Evolutionary conservation across 1,140 invertebrate species (phyloP).

Genomic region (Microplitis demolitor): DNA sequence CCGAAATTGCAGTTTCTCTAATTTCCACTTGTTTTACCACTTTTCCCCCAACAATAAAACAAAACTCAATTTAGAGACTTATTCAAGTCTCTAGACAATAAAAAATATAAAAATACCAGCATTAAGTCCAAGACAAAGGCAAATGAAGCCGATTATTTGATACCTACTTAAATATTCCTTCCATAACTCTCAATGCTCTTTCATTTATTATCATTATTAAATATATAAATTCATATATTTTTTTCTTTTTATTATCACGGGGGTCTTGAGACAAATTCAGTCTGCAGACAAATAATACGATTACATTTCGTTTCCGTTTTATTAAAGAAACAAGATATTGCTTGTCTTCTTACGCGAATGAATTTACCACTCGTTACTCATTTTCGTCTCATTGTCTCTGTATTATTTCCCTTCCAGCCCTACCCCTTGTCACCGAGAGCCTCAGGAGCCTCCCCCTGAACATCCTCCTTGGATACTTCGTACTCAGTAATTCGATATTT

Average conservation of each 20-base stretch:
- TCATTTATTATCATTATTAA: slow-evolving; percentile 15
- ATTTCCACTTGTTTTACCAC: too few relatives aligned
- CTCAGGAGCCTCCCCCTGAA: background rate
- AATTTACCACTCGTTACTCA: slow-evolving; percentile 33
- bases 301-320: slow-evolving; percentile 63
- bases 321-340: slow-evolving; percentile 64
- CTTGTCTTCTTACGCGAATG: slow-evolving; percentile 10
- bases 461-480: slow-evolving; percentile 42
- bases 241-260: background rate
- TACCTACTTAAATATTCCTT: slow-evolving; percentile 61
- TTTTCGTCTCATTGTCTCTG: slow-evolving; percentile 9
- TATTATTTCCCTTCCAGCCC: background rate
- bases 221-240: background rate
- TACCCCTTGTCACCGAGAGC: background rate
- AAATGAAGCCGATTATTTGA: slow-evolving; percentile 42
- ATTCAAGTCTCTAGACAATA: background rate
- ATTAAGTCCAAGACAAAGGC: slow-evolving; percentile 9
- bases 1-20: too few relatives aligned
- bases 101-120: too few relatives aligned
- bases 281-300: slow-evolving; percentile 62
- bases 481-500: slow-evolving; percentile 57
- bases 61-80: too few relatives aligned
- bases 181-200: slow-evolving; percentile 38
- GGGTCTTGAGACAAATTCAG: slow-evolving; percentile 28
- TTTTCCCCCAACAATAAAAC: too few relatives aligned